Evolutionary conservation across 30 jellyfish, hydroid and myxozoan species (phyloP).

Genomic region (Catostylus mosaicus): DNA sequence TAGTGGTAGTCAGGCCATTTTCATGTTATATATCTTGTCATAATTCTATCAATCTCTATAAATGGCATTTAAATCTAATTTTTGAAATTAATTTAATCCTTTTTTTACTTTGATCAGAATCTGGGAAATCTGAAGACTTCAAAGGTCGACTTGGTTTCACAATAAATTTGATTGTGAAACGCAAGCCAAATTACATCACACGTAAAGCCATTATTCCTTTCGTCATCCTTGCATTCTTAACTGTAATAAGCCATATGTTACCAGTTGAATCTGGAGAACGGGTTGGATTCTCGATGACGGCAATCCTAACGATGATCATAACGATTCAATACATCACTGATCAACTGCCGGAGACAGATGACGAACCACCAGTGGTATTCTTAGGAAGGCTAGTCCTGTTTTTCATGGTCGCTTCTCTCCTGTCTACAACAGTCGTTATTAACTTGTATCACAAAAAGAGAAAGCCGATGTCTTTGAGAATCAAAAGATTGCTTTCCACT

Average conservation of each 20-base stretch:
- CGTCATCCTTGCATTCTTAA: neutral
- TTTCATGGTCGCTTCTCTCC: conserved; percentile 28
- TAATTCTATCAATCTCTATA: too few species aligned
- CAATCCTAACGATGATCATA: conserved; percentile 37
- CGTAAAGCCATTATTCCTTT: conserved; percentile 20
- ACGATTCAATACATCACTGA: conserved; percentile 32
- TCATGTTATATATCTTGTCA: too few species aligned
- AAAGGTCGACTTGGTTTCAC: neutral
- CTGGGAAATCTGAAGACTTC: neutral
- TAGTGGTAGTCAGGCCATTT: too few species aligned
- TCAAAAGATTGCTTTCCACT: neutral
- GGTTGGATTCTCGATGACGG: conserved; percentile 39
- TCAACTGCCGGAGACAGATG: conserved; percentile 36
- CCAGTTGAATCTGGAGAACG: conserved; percentile 55
- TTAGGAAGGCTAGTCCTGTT: conserved; percentile 4
- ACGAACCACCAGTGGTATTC: conserved; percentile 10
- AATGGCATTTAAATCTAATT: neutral
- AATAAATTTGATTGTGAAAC: neutral
- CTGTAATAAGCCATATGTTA: conserved; percentile 8
- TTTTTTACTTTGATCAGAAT: neutral
- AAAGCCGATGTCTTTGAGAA: conserved; percentile 26
- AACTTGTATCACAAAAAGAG: conserved; percentile 21
- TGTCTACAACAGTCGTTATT: conserved; percentile 6
- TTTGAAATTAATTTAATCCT: neutral
- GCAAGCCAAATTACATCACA: conserved; percentile 16